Evolutionary conservation across 2,888 invertebrate genomes (phyloP).

Genomic region (Syrphus vitripennis): DNA sequence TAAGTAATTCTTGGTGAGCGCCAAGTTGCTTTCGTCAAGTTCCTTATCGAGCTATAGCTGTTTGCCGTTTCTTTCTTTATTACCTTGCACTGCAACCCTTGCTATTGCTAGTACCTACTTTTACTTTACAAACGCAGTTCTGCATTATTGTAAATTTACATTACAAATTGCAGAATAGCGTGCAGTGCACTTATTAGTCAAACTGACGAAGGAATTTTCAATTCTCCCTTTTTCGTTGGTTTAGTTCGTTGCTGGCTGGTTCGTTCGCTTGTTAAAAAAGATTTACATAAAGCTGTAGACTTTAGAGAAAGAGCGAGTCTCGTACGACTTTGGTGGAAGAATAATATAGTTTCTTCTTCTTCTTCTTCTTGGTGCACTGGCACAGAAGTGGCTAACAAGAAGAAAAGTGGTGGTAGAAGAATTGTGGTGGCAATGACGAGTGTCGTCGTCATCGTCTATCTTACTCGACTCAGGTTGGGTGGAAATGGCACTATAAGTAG

Average conservation of each 20-base stretch:
- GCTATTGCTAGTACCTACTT: not conserved
- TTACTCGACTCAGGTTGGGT: not conserved
- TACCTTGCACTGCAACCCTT: not conserved
- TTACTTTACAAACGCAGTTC: slow-evolving; percentile 44
- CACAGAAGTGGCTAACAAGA: slow-evolving; percentile 7
- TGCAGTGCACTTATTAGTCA: slow-evolving; percentile 70
- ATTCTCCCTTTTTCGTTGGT: slow-evolving; percentile 35
- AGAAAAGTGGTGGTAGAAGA: not conserved
- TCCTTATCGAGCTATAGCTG: slow-evolving; percentile 49
- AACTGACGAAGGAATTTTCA: slow-evolving; percentile 67
- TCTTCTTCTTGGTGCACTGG: slow-evolving; percentile 15
- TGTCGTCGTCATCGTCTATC: not conserved
- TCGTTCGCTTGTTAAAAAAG: slow-evolving; percentile 6
- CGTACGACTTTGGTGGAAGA: slow-evolving; percentile 15
- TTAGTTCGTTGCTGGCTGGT: slow-evolving; percentile 1
- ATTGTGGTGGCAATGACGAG: not conserved
- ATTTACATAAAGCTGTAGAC: slow-evolving; percentile 61
- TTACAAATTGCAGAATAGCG: slow-evolving; percentile 70
- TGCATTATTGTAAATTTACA: slow-evolving; percentile 70
- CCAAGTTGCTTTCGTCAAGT: slow-evolving; percentile 61
- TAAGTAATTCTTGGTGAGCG: slow-evolving; percentile 12
- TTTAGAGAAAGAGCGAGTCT: not conserved
- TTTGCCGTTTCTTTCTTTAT: not conserved
- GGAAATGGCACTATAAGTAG: not conserved
- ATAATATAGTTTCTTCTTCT: slow-evolving; percentile 36